Conservation (phyloP, 1,140 invertebrate genomes). For the Ectropis grisescens region DNA sequence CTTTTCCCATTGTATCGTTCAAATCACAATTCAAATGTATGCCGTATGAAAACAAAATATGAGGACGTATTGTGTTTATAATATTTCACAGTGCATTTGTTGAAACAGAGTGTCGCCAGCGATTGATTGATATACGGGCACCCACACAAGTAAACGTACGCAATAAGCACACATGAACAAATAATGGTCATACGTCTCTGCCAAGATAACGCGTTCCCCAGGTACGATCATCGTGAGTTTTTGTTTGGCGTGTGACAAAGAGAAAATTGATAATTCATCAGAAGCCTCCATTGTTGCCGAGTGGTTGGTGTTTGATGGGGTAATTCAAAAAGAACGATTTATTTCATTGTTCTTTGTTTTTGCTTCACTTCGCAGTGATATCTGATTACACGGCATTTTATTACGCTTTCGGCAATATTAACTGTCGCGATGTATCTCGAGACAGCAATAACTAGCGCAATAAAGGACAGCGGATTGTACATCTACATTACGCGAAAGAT, state of each 20-base stretch:
- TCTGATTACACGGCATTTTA: no score
- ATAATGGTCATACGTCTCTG: constrained; percentile 48
- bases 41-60: no score
- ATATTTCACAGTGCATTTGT: constrained; percentile 12
- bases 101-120: constrained; percentile 19
- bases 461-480: no score
- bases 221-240: constrained; percentile 40
- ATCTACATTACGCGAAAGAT: no score
- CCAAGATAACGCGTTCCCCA: constrained; percentile 49
- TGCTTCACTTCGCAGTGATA: background rate
- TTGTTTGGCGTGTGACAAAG: constrained; percentile 50
- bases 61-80: no score
- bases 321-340: constrained; percentile 34
- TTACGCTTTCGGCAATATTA: no score
- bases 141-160: constrained; percentile 14
- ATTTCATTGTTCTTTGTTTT: constrained; percentile 31
- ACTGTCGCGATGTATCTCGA: no score
- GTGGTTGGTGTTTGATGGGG: constrained; percentile 30
- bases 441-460: no score
- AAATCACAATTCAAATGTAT: no score
- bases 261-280: constrained; percentile 58
- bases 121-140: constrained; percentile 37
- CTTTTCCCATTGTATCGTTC: no score
- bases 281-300: constrained; percentile 31
- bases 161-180: constrained; percentile 26